These are phyloP conservation scores for Tiliqua scincoides DNA, from an alignment of 2,113 vertebrate genomes.

Conservation along the genomic window DNA sequence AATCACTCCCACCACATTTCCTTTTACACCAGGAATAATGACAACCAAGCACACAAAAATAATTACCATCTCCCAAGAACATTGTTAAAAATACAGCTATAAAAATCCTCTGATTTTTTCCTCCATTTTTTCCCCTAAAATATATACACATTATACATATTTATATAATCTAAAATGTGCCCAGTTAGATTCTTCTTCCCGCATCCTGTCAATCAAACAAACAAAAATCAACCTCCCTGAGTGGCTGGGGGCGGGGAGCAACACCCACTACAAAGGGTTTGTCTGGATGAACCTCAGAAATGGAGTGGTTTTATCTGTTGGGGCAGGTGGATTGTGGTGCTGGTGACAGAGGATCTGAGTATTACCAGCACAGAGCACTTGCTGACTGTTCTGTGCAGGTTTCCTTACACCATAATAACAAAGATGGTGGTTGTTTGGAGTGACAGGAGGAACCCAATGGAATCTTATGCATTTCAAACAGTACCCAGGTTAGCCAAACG, in stretches of 20 bases:
- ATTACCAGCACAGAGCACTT: background rate
- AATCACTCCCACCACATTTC: background rate
- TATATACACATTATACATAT: slow-evolving; percentile 43
- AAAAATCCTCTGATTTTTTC: slow-evolving; percentile 7
- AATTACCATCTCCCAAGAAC: slow-evolving; percentile 31
- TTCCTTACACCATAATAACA: background rate
- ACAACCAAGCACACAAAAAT: slow-evolving; percentile 29
- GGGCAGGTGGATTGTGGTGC: background rate
- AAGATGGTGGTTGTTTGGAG: background rate
- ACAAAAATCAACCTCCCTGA: background rate
- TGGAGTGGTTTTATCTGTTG: background rate
- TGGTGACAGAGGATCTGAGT: background rate
- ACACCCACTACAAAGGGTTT: background rate
- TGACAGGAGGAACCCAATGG: background rate
- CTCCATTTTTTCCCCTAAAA: background rate
- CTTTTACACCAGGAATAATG: slow-evolving; percentile 13
- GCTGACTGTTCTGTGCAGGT: background rate
- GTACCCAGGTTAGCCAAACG: background rate
- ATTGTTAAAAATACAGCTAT: slow-evolving; percentile 29
- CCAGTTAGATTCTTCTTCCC: background rate
- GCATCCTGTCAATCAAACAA: background rate
- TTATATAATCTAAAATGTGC: slow-evolving; percentile 32
- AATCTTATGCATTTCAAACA: background rate
- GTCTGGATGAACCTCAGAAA: background rate
- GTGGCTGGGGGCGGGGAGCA: background rate